These are phyloP conservation scores for Hipposideros armiger DNA, from an alignment of 2,113 vertebrate genomes.

Conservation along the genomic window DNA sequence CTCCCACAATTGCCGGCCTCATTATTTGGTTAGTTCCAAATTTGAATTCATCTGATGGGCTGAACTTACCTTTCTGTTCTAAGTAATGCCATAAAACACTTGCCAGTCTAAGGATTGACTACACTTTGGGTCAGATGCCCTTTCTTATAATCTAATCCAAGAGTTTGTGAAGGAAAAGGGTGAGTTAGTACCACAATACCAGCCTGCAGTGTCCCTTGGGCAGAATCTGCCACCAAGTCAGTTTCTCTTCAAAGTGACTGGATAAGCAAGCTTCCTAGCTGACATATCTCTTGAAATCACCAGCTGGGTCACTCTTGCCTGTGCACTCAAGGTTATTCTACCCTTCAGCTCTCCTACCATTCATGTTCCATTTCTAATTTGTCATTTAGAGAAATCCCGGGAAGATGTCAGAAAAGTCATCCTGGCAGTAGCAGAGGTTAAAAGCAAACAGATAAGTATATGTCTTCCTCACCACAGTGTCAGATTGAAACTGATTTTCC, in stretches of 20 bases:
- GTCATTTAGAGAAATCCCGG: slow-evolving; percentile 51
- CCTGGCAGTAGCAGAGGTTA: slow-evolving; percentile 35
- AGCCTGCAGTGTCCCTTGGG: neutral
- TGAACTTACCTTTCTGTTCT: neutral
- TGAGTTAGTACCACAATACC: neutral
- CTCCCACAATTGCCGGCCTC: neutral
- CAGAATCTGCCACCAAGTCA: neutral
- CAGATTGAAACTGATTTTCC: slow-evolving; percentile 58
- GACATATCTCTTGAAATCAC: neutral
- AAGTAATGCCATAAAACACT: neutral
- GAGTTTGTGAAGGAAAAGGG: neutral
- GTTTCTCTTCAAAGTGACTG: neutral
- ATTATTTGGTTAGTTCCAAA: slow-evolving; percentile 1
- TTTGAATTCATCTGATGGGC: neutral
- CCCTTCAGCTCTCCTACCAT: slow-evolving; percentile 5
- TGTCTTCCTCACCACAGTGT: neutral
- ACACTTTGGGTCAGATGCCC: neutral
- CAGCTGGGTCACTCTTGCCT: neutral
- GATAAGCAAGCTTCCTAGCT: neutral
- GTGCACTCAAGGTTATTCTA: slow-evolving; percentile 13
- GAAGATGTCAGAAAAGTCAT: slow-evolving; percentile 24
- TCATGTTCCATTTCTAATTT: slow-evolving; percentile 58
- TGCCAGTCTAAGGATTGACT: neutral
- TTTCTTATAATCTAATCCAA: neutral
- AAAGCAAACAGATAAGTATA: slow-evolving; percentile 53